Conservation (phyloP, 2,888 invertebrate genomes). For the Nebria salina region DNA sequence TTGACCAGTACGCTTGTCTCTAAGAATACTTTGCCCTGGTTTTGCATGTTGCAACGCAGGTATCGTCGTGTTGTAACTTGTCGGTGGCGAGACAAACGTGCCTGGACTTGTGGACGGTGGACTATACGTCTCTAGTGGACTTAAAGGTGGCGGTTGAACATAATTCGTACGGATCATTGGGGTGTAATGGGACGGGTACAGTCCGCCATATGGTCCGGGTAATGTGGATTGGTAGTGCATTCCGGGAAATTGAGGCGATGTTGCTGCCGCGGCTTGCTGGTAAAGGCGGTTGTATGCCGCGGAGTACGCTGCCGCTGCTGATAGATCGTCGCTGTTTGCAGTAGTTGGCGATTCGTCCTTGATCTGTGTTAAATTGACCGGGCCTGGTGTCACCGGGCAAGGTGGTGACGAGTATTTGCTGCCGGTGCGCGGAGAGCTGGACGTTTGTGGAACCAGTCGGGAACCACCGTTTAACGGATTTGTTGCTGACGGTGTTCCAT, state of each 20-base stretch:
- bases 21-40: slow-evolving; percentile 21
- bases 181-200: slow-evolving; percentile 61
- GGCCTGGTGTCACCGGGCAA: slow-evolving; percentile 54
- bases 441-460: slow-evolving; percentile 38
- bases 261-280: slow-evolving; percentile 51
- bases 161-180: slow-evolving; percentile 60
- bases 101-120: slow-evolving; percentile 54
- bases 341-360: slow-evolving; percentile 53
- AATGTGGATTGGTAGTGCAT: slow-evolving; percentile 44
- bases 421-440: slow-evolving; percentile 55
- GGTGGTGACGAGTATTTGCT: slow-evolving; percentile 61
- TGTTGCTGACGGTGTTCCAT: slow-evolving; percentile 29
- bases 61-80: slow-evolving; percentile 55
- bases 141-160: slow-evolving; percentile 63
- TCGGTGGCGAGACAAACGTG: slow-evolving; percentile 39
- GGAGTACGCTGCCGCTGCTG: slow-evolving; percentile 36
- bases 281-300: slow-evolving; percentile 57
- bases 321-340: not conserved
- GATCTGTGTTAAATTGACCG: slow-evolving; percentile 61
- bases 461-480: slow-evolving; percentile 30
- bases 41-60: slow-evolving; percentile 53
- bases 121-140: slow-evolving; percentile 60
- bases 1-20: slow-evolving; percentile 3
- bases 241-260: slow-evolving; percentile 54
- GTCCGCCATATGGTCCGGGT: slow-evolving; percentile 60